phyloP scores from a whole-genome alignment of 2,797 vertebrate species.

The Anguilla megastoma region DNA sequence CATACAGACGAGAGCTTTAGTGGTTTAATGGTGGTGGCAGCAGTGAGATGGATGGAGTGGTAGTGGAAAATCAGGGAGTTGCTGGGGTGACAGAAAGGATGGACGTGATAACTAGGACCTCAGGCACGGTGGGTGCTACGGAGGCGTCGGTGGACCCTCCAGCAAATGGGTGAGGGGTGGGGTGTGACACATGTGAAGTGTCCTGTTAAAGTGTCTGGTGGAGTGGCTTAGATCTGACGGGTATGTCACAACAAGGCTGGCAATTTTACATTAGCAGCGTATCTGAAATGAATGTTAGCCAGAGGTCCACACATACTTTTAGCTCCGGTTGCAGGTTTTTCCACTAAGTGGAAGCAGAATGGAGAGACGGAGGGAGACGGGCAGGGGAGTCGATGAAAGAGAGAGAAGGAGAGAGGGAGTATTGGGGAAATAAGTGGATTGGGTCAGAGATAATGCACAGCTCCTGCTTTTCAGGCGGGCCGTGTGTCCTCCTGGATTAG shows the following conservation, averaged over 20 bases:
- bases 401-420: background rate
- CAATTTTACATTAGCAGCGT: background rate
- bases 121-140: background rate
- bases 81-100: background rate
- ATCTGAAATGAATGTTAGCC: background rate
- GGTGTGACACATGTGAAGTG: background rate
- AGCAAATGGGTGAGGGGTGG: background rate
- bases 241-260: background rate
- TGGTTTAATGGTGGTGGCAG: background rate
- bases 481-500: conserved; percentile 38
- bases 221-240: background rate
- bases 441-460: conserved; percentile 46
- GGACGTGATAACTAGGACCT: too few relatives aligned
- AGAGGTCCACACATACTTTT: background rate
- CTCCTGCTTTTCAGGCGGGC: conserved; percentile 29
- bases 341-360: background rate
- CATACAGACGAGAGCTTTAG: background rate
- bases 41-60: background rate
- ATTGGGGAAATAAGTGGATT: conserved; percentile 42
- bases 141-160: background rate
- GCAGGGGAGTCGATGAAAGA: background rate
- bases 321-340: background rate
- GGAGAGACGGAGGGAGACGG: background rate
- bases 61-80: background rate
- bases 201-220: background rate